These are phyloP conservation scores for Numenius phaeopus DNA, from an alignment of 2,797 vertebrate species.

Conservation along the genomic window DNA sequence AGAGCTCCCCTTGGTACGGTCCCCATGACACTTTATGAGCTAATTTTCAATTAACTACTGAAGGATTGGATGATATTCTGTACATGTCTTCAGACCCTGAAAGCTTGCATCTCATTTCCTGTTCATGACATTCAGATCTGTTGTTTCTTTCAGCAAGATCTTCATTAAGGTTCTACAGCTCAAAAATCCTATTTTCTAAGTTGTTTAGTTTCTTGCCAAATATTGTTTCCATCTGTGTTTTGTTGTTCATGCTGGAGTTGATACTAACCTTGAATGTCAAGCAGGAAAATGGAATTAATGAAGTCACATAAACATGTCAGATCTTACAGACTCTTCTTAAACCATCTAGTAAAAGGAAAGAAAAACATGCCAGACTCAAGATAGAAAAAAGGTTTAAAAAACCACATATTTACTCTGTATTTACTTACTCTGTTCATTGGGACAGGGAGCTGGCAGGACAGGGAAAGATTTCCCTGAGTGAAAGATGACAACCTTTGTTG, in stretches of 20 bases:
- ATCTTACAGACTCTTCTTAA: background rate
- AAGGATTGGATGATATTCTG: background rate
- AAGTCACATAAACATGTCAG: background rate
- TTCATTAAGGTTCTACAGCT: background rate
- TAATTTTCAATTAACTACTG: background rate
- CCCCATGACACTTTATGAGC: background rate
- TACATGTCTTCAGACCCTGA: background rate
- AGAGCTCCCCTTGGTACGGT: background rate
- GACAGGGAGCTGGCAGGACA: background rate
- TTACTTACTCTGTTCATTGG: background rate
- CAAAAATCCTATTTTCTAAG: background rate
- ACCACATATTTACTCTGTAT: accelerated
- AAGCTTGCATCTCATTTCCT: background rate
- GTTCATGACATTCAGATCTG: conserved; percentile 2
- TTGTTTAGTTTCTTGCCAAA: background rate
- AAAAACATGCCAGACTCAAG: background rate
- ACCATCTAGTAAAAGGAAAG: background rate
- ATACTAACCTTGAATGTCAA: background rate
- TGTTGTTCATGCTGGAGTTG: background rate
- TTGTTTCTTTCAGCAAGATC: conserved; percentile 3
- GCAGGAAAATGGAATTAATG: background rate
- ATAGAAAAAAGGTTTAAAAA: background rate
- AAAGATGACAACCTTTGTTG: background rate
- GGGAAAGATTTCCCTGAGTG: background rate
- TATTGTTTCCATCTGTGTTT: background rate